Conservation (phyloP, 1,140 invertebrate genomes). For the Drosophila subobscura region DNA sequence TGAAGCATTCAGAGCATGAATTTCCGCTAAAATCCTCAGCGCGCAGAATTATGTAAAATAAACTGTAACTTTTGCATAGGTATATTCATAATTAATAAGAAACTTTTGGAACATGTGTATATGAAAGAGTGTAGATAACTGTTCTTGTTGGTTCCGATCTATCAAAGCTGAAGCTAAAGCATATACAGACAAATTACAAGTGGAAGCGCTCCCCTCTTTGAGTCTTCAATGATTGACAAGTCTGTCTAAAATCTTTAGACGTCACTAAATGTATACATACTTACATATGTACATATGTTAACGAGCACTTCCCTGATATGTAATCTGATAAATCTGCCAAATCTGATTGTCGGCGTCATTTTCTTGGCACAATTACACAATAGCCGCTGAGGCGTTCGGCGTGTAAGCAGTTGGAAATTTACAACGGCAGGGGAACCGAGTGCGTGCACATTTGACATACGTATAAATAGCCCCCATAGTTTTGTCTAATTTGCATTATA, state of each 20-base stretch:
- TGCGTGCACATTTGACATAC: background rate
- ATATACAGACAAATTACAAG: too few species aligned
- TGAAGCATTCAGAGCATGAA: background rate
- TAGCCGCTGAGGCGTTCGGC: conserved; percentile 30
- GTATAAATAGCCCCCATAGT: conserved; percentile 47
- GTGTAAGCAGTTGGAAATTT: conserved; percentile 21
- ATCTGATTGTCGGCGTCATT: background rate
- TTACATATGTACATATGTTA: background rate
- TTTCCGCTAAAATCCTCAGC: too few species aligned
- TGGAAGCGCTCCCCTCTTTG: too few species aligned
- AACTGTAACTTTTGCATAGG: too few species aligned
- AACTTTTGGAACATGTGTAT: too few species aligned
- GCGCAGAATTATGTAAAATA: too few species aligned
- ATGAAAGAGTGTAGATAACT: too few species aligned
- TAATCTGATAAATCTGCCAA: background rate
- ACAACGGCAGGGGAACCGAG: background rate
- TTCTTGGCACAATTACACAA: conserved; percentile 14
- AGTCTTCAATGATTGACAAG: conserved; percentile 12
- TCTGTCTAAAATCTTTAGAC: background rate
- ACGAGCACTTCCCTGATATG: background rate
- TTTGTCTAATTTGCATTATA: conserved; percentile 47
- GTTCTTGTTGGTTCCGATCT: too few species aligned
- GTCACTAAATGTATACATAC: background rate
- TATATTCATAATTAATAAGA: too few species aligned
- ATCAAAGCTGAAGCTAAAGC: too few species aligned